These are phyloP conservation scores for Myiozetetes cayanensis DNA, from an alignment of 2,113 vertebrate genomes.

Conservation along the genomic window DNA sequence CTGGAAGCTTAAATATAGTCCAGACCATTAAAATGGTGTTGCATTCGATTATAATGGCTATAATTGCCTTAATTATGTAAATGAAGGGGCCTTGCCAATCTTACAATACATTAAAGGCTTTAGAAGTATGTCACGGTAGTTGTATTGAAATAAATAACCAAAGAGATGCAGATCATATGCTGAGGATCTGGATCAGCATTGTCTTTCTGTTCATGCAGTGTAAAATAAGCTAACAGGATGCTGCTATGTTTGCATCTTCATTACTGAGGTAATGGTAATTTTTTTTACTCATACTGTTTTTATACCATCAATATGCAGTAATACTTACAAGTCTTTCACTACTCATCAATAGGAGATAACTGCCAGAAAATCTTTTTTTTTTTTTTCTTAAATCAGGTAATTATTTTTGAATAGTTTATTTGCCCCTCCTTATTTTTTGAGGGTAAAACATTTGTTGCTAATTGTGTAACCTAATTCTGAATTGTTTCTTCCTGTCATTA, in stretches of 20 bases:
- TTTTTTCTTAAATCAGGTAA: not conserved
- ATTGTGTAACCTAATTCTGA: not conserved
- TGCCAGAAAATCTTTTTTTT: not conserved
- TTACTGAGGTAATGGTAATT: not conserved
- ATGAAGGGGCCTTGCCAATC: not conserved
- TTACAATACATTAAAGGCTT: slow-evolving; percentile 36
- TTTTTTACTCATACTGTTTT: not conserved
- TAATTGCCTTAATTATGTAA: slow-evolving; percentile 56
- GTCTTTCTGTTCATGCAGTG: not conserved
- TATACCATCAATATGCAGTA: not conserved
- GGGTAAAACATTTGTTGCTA: not conserved
- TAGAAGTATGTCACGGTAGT: slow-evolving; percentile 18
- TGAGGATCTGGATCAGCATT: not conserved
- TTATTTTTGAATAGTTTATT: not conserved
- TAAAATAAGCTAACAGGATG: not conserved
- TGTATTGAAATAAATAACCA: slow-evolving; percentile 5
- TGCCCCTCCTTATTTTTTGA: not conserved
- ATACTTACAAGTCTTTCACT: not conserved
- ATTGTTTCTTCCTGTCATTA: not conserved
- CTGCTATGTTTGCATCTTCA: not conserved
- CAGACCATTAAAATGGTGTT: slow-evolving; percentile 27
- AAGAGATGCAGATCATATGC: not conserved
- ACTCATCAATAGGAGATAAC: not conserved
- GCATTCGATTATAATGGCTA: not conserved
- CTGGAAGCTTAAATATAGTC: slow-evolving; percentile 21